Conservation (phyloP, 2,797 vertebrate genomes). For the Lagocephalus sceleratus region DNA sequence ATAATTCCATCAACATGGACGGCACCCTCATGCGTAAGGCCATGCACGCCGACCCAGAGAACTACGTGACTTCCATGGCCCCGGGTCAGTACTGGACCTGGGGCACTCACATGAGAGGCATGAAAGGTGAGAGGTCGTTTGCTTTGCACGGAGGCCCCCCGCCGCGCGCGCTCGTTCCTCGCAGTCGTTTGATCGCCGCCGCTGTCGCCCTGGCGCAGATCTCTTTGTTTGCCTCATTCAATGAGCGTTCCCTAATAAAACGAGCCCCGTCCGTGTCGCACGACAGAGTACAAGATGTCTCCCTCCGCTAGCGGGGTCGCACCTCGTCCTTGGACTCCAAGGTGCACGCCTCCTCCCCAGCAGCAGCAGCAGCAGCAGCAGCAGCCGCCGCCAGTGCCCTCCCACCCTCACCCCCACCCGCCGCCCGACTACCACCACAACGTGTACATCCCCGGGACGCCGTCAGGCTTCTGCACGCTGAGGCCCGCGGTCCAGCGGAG, state of each 20-base stretch:
- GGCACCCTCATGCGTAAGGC: conserved; percentile 77
- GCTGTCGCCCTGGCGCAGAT: no score
- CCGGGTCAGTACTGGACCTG: conserved; percentile 85
- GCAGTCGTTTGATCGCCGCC: no score
- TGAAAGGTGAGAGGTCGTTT: conserved; percentile 50
- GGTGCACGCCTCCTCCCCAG: conserved; percentile 79
- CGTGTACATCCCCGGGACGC: conserved; percentile 88
- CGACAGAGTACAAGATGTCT: conserved; percentile 83
- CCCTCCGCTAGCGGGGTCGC: conserved; percentile 67
- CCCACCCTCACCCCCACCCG: conserved; percentile 69
- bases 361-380: conserved; percentile 74
- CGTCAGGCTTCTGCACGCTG: conserved; percentile 79
- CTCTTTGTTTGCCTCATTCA: background rate
- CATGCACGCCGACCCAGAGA: conserved; percentile 79
- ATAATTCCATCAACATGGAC: conserved; percentile 82
- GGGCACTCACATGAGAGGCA: conserved; percentile 78
- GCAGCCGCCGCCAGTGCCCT: conserved; percentile 69
- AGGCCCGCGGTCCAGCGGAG: conserved; percentile 74
- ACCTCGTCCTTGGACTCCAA: conserved; percentile 83
- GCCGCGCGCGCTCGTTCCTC: no score
- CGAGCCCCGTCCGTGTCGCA: conserved; percentile 14
- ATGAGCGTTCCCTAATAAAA: conserved; percentile 21
- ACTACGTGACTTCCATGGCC: conserved; percentile 80
- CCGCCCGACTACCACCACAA: conserved; percentile 92
- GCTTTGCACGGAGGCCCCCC: no score